phyloP scores from a whole-genome alignment of 2,113 vertebrate species.

The Chlorodrepanis virens region DNA sequence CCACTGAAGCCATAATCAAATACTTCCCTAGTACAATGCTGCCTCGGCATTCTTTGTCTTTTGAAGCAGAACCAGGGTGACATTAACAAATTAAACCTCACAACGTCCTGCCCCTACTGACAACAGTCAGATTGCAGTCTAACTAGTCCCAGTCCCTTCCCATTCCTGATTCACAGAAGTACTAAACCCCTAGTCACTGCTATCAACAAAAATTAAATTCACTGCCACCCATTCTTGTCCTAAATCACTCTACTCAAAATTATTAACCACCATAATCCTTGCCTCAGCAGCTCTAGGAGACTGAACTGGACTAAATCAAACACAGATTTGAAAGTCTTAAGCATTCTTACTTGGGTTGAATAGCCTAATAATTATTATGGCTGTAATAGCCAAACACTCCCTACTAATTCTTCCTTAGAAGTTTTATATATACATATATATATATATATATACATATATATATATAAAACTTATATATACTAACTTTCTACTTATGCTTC shows the following conservation, averaged over 20 bases:
- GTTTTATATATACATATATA: too few species aligned
- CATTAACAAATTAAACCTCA: neutral
- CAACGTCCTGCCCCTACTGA: neutral
- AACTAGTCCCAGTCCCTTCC: neutral
- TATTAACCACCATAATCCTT: neutral
- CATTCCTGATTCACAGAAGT: neutral
- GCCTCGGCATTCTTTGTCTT: accelerated
- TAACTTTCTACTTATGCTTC: too few species aligned
- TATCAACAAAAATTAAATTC: neutral
- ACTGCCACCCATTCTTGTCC: neutral
- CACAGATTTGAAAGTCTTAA: neutral
- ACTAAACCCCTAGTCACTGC: neutral
- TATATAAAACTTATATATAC: too few species aligned
- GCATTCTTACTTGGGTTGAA: neutral
- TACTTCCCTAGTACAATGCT: neutral
- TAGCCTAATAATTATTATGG: neutral
- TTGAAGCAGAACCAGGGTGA: neutral
- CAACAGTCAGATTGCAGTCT: neutral
- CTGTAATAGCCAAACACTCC: neutral
- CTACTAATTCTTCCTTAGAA: neutral
- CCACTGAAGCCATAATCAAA: neutral
- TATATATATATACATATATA: too few species aligned
- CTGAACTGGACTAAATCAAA: neutral
- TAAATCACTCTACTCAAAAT: neutral
- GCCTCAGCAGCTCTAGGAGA: neutral